Evolutionary conservation across 1,140 invertebrate species (phyloP), one percentile per base, ranked within the genome.

Genomic region (Pentalonia nigronervosa): DNA sequence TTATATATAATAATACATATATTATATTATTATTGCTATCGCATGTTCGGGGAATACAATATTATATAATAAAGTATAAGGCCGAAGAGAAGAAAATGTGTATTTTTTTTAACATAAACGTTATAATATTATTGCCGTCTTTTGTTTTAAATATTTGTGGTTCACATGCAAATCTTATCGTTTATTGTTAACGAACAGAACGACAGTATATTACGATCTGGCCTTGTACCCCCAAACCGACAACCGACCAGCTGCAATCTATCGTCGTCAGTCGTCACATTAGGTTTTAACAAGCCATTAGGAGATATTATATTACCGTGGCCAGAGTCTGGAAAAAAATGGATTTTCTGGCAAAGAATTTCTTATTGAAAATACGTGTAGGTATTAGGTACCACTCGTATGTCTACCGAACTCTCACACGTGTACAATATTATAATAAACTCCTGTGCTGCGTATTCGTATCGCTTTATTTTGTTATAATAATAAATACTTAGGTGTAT

Each of bases 1-100:
- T 1, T 76, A 20, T 56, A 30, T 60, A 53, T 14, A 53, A 9
- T 30, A 8, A 60, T 6, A n/a, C 3, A n/a, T n/a, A 14, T 67
- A 76, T 76, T 76, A 76, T n/a, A n/a, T 76, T 76, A n/a, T 76
- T 76, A n/a, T 76, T 76, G 60, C 17, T 76, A 76, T 76, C 60
- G 56, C 30, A 0, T 34, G 60, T 76, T 76, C 60, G 60, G 4
- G 14, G 60, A n/a, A 76, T 76, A 76, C 60, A 41, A 41, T 41
- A 76, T 76, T 76, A 76, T 76, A 76, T 76, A n/a, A 76, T 76
- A n/a, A n/a, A 41, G 41, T 76, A n/a, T 14, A 17, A n/a, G 60
- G 11, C 30, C 14, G n/a, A n/a, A 76, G 30, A 76, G 60, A 76
- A 67, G 30, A 67, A 76, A 76, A 76, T 76, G 0, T 76, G 14